phyloP scores from a whole-genome alignment of 2,797 vertebrate species.

The Catamblyrhynchus diadema region DNA sequence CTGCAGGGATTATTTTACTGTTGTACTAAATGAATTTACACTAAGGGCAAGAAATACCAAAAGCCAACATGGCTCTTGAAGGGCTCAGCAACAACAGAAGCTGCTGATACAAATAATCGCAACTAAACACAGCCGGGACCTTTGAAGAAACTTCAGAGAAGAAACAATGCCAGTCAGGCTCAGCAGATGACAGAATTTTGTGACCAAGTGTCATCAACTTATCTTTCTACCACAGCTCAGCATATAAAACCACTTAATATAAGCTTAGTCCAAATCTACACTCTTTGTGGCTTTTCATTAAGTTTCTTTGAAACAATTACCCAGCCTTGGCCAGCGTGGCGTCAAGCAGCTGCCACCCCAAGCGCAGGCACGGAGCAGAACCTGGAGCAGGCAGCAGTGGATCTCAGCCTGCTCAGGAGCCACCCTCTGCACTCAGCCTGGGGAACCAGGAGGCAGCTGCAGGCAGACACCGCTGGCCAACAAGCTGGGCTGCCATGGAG shows the following conservation, averaged over 20 bases:
- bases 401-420: neutral
- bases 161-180: neutral
- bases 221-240: neutral
- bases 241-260: neutral
- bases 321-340: neutral
- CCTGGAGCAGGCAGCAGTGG: neutral
- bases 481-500: fast-evolving
- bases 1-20: neutral
- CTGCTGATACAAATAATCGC: neutral
- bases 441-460: neutral
- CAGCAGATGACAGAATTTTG: neutral
- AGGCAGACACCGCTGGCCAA: neutral
- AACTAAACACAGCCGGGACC: neutral
- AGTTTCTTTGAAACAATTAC: conserved; percentile 7
- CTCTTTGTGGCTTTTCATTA: neutral
- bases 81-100: neutral
- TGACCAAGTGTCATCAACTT: neutral
- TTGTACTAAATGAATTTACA: neutral
- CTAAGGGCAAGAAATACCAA: neutral
- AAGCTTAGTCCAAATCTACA: neutral
- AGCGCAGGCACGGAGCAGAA: neutral
- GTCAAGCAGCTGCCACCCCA: neutral
- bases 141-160: conserved; percentile 15
- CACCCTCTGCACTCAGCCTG: fast-evolving
- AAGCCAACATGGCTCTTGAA: neutral